Base-by-base conservation (phyloP, 2,113 vertebrate genomes). In the Aramus guarauna region DNA sequence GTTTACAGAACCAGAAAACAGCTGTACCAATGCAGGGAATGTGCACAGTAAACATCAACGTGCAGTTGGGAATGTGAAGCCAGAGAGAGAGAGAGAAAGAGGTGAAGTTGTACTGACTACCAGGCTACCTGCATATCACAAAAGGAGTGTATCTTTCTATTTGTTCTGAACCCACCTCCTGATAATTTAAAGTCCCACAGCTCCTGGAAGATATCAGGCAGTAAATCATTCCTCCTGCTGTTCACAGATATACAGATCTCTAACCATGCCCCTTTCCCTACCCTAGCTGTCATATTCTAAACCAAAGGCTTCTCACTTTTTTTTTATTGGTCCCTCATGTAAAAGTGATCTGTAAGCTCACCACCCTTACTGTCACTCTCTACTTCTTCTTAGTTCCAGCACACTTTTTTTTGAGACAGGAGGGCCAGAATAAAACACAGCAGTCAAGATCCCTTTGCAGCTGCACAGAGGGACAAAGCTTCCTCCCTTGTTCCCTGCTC, bases 11-110 rank as follows among this genome's bases (percentile, higher is more conserved):
- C 5, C 47, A 82, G 60, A 67, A 90, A 50, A 12, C 53, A 76
- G 63, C 14, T 68, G 32, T 29, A 78, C 18, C 47, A 67, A 5
- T 8, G 20, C 66, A 95, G 15, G 17, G 24, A 78, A 90, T 1
- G 13, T 4, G 17, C 43, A 50, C 3, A 34, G 36, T 16, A 34
- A 91, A 56, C 1, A 1, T 16, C 30, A 62, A 27, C 1, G 2
- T 34, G 50, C 55, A 56, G 15, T 0, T 32, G 47, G 58, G 82
- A 90, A 76, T 26, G 18, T 0, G 12, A 63, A 80, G 7, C 22
- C 3, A 6, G 9, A 11, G 53, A 73, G 29, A 50, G 12, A 71
- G 22, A 11, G 53, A 73, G 29, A 50, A 10, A 71, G 22, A 26
- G 11, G 9, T 34, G 37, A 93, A 63, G 34, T 5, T 30, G 17